These are phyloP conservation scores for Parthenolecanium corni DNA, from an alignment of 2,888 invertebrate species.

Conservation along the genomic window DNA sequence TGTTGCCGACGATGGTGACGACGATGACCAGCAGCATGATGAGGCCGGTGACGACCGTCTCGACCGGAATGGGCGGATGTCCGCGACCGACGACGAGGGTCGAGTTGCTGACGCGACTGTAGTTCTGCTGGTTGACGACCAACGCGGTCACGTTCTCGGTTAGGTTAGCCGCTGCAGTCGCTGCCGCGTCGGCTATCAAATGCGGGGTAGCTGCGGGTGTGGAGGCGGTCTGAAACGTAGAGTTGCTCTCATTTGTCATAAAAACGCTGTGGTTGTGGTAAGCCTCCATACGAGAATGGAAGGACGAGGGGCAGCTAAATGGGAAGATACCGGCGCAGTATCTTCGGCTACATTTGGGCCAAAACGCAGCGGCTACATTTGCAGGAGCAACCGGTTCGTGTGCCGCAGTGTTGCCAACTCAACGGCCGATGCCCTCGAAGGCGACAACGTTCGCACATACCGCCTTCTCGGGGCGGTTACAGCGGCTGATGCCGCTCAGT, in stretches of 20 bases:
- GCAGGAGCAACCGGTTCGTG: too few relatives aligned
- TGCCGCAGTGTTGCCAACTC: too few relatives aligned
- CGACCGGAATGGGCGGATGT: conserved; percentile 38
- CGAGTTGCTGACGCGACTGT: too few relatives aligned
- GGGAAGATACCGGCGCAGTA: not conserved
- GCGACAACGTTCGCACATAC: too few relatives aligned
- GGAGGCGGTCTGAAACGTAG: conserved; percentile 5
- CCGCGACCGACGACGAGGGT: too few relatives aligned
- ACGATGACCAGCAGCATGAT: conserved; percentile 46
- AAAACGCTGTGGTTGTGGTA: conserved; percentile 21
- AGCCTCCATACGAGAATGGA: conserved; percentile 26
- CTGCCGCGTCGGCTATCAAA: too few relatives aligned
- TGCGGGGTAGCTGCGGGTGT: not conserved
- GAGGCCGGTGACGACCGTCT: conserved; percentile 54
- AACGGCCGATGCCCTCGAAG: too few relatives aligned
- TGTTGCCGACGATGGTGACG: conserved; percentile 75
- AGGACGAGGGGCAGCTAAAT: not conserved
- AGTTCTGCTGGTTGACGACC: too few relatives aligned
- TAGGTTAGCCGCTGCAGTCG: too few relatives aligned
- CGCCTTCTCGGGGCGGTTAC: too few relatives aligned
- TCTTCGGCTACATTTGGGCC: conserved; percentile 11
- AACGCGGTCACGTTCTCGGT: too few relatives aligned
- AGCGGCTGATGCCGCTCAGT: too few relatives aligned
- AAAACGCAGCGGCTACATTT: not conserved
- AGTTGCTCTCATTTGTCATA: conserved; percentile 25